A percentile compares a stretch with the other conserved stretches of the same genome.
phyloP scores from a whole-genome alignment of 2,797 vertebrate genomes.

The Sebastes steindachneri region DNA sequence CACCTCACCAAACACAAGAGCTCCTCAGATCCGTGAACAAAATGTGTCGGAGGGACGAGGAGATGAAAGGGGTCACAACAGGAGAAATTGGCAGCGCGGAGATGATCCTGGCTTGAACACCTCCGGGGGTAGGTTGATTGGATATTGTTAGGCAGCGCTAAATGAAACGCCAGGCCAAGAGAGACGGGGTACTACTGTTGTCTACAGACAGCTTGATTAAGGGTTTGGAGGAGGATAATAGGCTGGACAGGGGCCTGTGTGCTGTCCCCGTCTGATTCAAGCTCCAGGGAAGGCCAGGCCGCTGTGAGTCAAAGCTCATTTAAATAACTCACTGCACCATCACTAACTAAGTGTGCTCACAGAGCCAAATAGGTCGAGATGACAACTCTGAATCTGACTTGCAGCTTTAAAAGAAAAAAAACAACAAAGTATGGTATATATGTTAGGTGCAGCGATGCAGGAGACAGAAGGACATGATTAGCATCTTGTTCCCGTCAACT shows the following conservation, averaged over 20 bases:
- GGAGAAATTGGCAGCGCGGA: constrained; percentile 49
- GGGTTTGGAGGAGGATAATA: constrained; percentile 69
- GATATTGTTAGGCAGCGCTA: constrained; percentile 60
- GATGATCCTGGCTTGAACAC: constrained; percentile 43
- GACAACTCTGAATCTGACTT: constrained; percentile 51
- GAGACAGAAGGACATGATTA: constrained; percentile 58
- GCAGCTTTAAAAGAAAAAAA: constrained; percentile 13
- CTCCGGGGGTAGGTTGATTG: constrained; percentile 52
- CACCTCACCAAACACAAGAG: constrained; percentile 56
- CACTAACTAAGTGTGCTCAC: constrained; percentile 62
- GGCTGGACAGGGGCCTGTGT: constrained; percentile 58
- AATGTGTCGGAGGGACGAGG: constrained; percentile 46
- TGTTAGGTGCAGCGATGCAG: constrained; percentile 46
- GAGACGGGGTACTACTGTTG: constrained; percentile 45
- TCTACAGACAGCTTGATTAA: constrained; percentile 69
- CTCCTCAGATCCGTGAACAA: constrained; percentile 42
- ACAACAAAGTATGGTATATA: constrained; percentile 1
- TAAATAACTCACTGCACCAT: constrained; percentile 78
- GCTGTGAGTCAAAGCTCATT: constrained; percentile 75
- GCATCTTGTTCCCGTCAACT: constrained; percentile 58
- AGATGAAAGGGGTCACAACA: constrained; percentile 57
- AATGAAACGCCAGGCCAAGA: constrained; percentile 49
- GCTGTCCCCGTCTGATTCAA: constrained; percentile 60
- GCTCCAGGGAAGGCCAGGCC: constrained; percentile 70
- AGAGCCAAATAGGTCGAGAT: constrained; percentile 72